phyloP scores from a whole-genome alignment of 2,797 vertebrate genomes.

The Arvicola amphibius region DNA sequence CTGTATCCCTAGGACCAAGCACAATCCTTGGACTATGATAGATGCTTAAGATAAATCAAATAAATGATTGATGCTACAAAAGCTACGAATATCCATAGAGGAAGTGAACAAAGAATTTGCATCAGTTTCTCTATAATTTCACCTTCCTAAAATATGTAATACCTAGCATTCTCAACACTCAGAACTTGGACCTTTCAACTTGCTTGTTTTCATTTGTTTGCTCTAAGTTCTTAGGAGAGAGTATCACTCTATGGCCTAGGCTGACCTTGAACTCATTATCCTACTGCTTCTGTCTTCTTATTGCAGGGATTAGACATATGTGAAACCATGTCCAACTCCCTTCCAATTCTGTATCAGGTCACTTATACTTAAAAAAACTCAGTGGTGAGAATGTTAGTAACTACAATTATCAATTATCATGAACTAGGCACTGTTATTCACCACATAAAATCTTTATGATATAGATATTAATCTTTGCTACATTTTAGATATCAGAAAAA shows the following conservation, averaged over 20 bases:
- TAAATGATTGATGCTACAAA: conserved; percentile 58
- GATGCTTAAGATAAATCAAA: conserved; percentile 54
- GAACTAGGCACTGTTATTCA: not conserved
- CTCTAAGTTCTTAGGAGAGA: not conserved
- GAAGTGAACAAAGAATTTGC: not conserved
- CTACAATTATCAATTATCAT: conserved; percentile 38
- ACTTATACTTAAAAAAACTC: conserved; percentile 36
- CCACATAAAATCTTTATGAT: not conserved
- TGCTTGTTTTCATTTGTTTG: not conserved
- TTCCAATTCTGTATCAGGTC: not conserved
- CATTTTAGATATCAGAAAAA: conserved; percentile 52
- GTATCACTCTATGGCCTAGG: not conserved
- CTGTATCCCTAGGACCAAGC: not conserved
- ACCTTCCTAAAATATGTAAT: conserved; percentile 34
- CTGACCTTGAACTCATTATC: not conserved
- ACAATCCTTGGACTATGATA: not conserved
- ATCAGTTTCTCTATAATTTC: not conserved
- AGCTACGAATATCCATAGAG: not conserved
- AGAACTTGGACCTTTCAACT: conserved; percentile 2
- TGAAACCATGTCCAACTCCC: not conserved
- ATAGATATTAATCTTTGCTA: not conserved
- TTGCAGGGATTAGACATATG: not conserved
- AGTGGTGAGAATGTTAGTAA: conserved; percentile 26
- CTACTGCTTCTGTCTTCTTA: no score
- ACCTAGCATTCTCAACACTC: not conserved